Conservation (phyloP, 2,888 invertebrate genomes). For the Rotaria socialis region DNA sequence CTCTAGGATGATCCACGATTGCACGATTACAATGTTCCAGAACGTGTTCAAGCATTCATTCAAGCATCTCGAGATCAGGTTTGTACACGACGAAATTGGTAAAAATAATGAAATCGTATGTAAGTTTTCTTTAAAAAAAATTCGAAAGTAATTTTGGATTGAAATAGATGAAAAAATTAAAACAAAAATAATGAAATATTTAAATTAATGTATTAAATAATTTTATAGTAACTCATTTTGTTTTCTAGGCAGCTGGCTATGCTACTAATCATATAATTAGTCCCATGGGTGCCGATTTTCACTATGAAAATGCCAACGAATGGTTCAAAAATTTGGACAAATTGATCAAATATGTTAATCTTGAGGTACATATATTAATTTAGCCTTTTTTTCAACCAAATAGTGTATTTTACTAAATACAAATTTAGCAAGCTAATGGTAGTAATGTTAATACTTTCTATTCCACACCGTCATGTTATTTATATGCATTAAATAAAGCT, state of each 20-base stretch:
- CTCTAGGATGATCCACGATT: too few species aligned
- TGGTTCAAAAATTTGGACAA: constrained; percentile 81
- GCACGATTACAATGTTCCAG: too few species aligned
- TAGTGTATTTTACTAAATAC: not conserved
- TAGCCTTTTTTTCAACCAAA: constrained; percentile 34
- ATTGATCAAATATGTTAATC: constrained; percentile 72
- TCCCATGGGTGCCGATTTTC: constrained; percentile 74
- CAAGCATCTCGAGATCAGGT: constrained; percentile 54
- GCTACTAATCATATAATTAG: constrained; percentile 68
- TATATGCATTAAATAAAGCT: constrained; percentile 63
- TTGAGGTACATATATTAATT: constrained; percentile 54
- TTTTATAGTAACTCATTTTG: not conserved
- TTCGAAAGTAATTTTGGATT: too few species aligned
- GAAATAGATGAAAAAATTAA: too few species aligned
- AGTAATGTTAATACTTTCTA: constrained; percentile 67
- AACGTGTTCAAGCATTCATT: constrained; percentile 51
- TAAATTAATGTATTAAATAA: too few species aligned
- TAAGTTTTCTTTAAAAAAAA: too few species aligned
- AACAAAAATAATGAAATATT: too few species aligned
- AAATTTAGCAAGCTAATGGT: constrained; percentile 48
- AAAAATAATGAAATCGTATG: too few species aligned
- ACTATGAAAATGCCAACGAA: constrained; percentile 74
- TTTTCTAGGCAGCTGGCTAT: constrained; percentile 57
- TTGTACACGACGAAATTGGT: not conserved
- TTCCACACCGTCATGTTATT: constrained; percentile 64